A percentile compares a stretch with the other conserved stretches of the same genome.
phyloP scores from a whole-genome alignment of 2,888 invertebrate species.

The Entomobrya proxima region DNA sequence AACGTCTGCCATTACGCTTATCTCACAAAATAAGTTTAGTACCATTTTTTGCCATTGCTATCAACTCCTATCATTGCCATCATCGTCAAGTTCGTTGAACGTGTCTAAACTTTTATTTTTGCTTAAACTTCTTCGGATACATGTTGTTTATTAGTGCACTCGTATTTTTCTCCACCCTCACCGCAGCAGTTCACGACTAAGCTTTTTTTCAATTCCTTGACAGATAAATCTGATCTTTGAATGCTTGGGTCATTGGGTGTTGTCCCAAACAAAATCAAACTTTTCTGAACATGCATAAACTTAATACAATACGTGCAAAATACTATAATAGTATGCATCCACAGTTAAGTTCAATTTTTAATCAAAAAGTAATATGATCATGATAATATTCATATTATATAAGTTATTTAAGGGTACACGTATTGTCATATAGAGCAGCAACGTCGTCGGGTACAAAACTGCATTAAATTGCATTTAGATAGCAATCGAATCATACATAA shows the following conservation, averaged over 20 bases:
- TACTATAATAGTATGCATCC: no score
- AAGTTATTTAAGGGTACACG: no score
- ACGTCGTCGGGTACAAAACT: not conserved
- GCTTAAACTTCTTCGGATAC: no score
- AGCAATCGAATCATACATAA: no score
- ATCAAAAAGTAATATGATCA: no score
- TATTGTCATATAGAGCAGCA: not conserved
- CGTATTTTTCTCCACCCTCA: no score
- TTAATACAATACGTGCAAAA: no score
- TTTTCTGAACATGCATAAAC: no score
- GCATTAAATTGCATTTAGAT: conserved; percentile 37
- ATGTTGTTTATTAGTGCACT: no score
- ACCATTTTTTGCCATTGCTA: not conserved
- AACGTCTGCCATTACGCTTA: not conserved
- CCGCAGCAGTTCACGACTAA: no score
- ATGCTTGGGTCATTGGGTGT: conserved; percentile 26
- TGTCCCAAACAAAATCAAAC: conserved; percentile 19
- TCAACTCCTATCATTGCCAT: not conserved
- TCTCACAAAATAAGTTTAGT: not conserved
- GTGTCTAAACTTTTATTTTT: not conserved
- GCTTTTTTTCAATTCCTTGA: not conserved
- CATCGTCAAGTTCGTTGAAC: conserved; percentile 15
- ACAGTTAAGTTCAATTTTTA: no score
- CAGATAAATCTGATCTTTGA: not conserved
- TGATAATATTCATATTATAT: no score